Base-by-base conservation (phyloP, 2,797 vertebrate species). In the Florisuga fusca region DNA sequence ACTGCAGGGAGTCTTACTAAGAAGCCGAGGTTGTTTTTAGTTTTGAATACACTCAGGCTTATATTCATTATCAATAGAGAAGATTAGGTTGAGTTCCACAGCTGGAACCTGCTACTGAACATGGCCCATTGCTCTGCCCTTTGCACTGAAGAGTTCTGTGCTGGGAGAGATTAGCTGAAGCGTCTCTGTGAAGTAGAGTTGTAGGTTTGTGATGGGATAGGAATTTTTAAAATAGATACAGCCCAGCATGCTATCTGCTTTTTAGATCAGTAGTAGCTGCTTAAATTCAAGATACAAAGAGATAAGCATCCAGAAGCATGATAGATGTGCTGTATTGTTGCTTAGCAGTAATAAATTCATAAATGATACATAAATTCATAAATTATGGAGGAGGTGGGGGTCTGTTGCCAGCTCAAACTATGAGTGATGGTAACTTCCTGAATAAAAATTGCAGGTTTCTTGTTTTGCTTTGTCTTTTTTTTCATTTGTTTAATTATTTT, bases 21-120 rank as follows among this genome's bases (percentile, higher is more conserved):
- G 87, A 87, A 88, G 85, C 78, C 55, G 71, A 59, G 16, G 25
- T 57, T 76, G 34, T 4, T 91, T 90, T 91, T 75, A 81, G 48
- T 84, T 94, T 87, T 94, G 64, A 94, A 97, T 91, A n/a, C 54
- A 63, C 55, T 69, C 29, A 12, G 72, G 82, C 82, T 94, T 95
- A 95, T 81, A 57, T 89, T 94, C 91, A 84, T 95, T 91, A 86
- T 66, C 82, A 93, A 38, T 84, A 78, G 80, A 75, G 87, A 75
- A 94, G 87, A 93, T 95, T 94, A 96, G 74, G 29, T 68, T 83
- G 92, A 87, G 87, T 85, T 95, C 87, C 93, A 73, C 90, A 94
- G 92, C 90, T 93, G 84, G 84, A 95, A 90, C n/a, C 81, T 85
- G 61, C 87, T 85, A 18, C 89, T 94, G 78, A 94, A 94, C 95